Evolutionary conservation across 2,888 invertebrate genomes (phyloP), one percentile per base, ranked within the genome.

Genomic region (Nemapogon koenigi): DNA sequence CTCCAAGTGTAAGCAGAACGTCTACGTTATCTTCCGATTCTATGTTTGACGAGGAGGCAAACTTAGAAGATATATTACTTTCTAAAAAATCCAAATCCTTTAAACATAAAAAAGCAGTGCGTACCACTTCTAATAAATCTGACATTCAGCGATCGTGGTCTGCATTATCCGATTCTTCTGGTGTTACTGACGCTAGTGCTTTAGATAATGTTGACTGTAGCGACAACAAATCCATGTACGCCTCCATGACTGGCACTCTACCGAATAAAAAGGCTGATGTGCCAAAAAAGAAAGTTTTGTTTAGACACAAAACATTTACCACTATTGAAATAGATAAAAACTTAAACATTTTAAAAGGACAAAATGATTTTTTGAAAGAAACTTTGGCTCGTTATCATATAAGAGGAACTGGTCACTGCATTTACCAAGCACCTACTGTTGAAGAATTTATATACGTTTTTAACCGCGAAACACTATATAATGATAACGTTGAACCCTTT

Each of bases 41-140:
- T 54, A 75, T 75, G 26, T 59, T 72, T 66, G 55, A 63, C 29
- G 78, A 79, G 44, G 78, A 75, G 55, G 52, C 73, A 8, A 72
- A 76, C 53, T 58, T 79, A 41, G 78, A 79, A 56, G 78, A 78
- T 47, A 73, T 79, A 46, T 55, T 79, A 16, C 47, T 76, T 14
- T 79, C 78, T 6, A 57, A 68, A 51, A 78, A 73, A 49, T 78
- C 76, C 0, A 72, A 64, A 49, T 79, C 78, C n/a, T 79, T 79
- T 48, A 61, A 60, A 35, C 69, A 65, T 38, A 51, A 61, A 22
- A 57, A 59, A 48, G 27, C 16, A n/a, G 48, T 56, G 39, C 31
- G 54, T 2, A 43, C 53, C 3, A 38, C 48, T n/a, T 28, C 38
- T 13, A 58, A 47, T 41, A 66, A 62, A 53, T 52, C 56, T 30